These are phyloP conservation scores for Zoroaster sp. DNA, from an alignment of 53 echinoderm and acorn worm species.

Conservation along the genomic window DNA sequence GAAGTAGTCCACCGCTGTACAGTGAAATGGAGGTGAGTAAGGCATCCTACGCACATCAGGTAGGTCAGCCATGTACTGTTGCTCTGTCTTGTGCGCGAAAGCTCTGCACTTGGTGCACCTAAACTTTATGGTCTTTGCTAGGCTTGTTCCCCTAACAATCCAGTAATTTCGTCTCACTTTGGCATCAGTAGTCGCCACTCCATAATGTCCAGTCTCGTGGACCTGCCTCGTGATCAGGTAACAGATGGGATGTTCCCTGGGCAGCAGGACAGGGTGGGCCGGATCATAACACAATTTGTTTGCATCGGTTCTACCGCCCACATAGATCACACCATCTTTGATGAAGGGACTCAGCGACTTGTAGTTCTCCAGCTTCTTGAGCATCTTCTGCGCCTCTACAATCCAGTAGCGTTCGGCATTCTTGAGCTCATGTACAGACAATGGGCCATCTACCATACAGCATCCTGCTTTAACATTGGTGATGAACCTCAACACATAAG, in stretches of 20 bases:
- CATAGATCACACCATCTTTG: neutral
- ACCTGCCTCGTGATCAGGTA: constrained; percentile 33
- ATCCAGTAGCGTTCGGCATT: constrained; percentile 19
- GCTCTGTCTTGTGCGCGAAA: constrained; percentile 13
- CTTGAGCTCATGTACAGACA: neutral
- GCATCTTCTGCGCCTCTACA: neutral
- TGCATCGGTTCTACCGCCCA: neutral
- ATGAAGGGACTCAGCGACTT: constrained; percentile 21
- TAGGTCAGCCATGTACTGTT: constrained; percentile 41
- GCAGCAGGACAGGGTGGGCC: neutral
- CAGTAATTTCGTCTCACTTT: constrained; percentile 30
- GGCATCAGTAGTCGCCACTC: constrained; percentile 55
- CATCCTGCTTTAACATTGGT: neutral
- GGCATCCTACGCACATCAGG: constrained; percentile 32
- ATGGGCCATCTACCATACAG: neutral
- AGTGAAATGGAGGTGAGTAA: constrained; percentile 60
- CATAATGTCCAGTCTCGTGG: constrained; percentile 53
- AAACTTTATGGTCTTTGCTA: constrained; percentile 48
- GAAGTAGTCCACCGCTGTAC: constrained; percentile 54
- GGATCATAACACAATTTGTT: neutral
- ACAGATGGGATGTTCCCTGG: constrained; percentile 45
- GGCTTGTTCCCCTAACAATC: neutral
- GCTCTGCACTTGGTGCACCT: constrained; percentile 52
- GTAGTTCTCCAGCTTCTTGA: neutral
- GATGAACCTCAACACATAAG: neutral